Percentiles rank a stretch among this genome's conserved stretches.
phyloP scores from a whole-genome alignment of 2,888 invertebrate genomes.

The Orgyia antiqua region DNA sequence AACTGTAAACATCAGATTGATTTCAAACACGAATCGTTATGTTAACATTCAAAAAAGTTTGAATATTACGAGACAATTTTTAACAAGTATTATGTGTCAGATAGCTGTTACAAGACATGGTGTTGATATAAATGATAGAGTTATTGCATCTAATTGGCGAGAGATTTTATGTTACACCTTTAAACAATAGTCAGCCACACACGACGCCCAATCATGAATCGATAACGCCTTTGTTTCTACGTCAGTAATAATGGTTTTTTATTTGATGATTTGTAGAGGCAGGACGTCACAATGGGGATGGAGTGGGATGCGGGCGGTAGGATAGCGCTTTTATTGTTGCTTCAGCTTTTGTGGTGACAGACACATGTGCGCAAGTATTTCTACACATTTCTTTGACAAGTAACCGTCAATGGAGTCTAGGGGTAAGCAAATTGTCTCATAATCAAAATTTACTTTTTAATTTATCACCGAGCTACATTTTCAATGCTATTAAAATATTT shows the following conservation, averaged over 20 bases:
- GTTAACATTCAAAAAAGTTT: conserved; percentile 24
- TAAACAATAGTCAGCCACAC: conserved; percentile 56
- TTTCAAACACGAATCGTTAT: conserved; percentile 24
- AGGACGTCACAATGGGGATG: conserved; percentile 63
- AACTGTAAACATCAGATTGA: conserved; percentile 26
- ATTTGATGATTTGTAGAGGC: conserved; percentile 72
- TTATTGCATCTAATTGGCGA: conserved; percentile 49
- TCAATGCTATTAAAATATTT: no score
- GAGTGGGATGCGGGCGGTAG: conserved; percentile 69
- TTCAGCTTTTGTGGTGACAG: conserved; percentile 54
- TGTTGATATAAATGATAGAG: conserved; percentile 40
- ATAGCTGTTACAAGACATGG: conserved; percentile 20
- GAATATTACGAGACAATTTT: conserved; percentile 14
- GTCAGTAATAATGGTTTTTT: conserved; percentile 50
- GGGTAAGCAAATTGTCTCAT: conserved; percentile 12
- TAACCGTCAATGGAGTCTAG: conserved; percentile 20
- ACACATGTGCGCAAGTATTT: conserved; percentile 33
- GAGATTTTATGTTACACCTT: conserved; percentile 29
- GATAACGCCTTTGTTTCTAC: conserved; percentile 65
- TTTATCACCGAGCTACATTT: no score
- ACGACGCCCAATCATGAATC: conserved; percentile 58
- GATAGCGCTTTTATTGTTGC: conserved; percentile 59
- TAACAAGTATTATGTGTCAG: conserved; percentile 24
- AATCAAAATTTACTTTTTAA: no score
- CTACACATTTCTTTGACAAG: conserved; percentile 17